These are phyloP conservation scores for Amphipyra berbera DNA, from an alignment of 2,888 invertebrate genomes.

Conservation along the genomic window DNA sequence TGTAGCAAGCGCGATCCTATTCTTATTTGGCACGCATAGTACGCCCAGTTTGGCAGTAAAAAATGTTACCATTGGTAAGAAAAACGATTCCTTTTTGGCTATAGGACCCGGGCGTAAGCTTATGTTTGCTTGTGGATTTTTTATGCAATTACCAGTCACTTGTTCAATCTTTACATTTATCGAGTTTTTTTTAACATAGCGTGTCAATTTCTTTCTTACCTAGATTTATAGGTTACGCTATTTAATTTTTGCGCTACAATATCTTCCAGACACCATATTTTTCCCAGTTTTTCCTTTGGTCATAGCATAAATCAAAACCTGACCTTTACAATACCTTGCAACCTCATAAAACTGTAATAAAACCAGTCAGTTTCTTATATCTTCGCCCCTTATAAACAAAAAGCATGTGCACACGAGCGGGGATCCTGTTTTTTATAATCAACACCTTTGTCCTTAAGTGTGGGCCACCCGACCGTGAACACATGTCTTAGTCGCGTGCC, in stretches of 20 bases:
- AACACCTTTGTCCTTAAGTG: slow-evolving; percentile 69
- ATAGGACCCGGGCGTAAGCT: no score
- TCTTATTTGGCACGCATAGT: no score
- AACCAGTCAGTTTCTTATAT: slow-evolving; percentile 6
- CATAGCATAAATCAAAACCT: slow-evolving; percentile 20
- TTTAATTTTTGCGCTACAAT: slow-evolving; percentile 1
- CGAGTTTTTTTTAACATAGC: neutral
- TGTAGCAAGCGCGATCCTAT: no score
- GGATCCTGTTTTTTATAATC: slow-evolving; percentile 72
- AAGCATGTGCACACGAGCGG: slow-evolving; percentile 75
- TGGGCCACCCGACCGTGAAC: slow-evolving; percentile 68
- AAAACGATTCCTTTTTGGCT: no score
- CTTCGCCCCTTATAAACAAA: slow-evolving; percentile 40
- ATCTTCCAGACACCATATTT: neutral
- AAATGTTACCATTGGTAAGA: no score
- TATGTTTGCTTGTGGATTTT: no score
- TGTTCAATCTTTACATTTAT: neutral
- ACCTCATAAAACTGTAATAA: slow-evolving; percentile 32
- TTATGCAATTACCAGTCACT: no score
- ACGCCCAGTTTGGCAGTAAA: no score
- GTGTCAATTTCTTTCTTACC: neutral
- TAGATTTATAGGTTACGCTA: neutral
- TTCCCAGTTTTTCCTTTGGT: neutral
- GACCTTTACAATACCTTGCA: slow-evolving; percentile 6
- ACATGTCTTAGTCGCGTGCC: slow-evolving; percentile 75